Percentiles rank a stretch among this genome's conserved stretches.
These are phyloP conservation scores for Stenurella melanura DNA, from an alignment of 2,888 invertebrate species.

Conservation along the genomic window DNA sequence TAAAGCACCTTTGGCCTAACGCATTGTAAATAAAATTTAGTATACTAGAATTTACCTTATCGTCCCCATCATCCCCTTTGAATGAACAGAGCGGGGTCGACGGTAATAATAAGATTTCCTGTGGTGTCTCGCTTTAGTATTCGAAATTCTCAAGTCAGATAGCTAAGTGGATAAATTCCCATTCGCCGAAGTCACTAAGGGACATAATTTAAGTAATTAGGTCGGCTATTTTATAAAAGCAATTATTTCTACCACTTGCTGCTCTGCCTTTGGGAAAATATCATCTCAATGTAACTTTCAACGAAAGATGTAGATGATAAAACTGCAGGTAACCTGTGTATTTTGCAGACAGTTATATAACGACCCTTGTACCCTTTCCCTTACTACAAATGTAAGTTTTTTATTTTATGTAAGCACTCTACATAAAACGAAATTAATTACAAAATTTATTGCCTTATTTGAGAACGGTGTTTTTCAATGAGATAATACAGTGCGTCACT, in stretches of 20 bases:
- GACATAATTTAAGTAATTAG: constrained; percentile 46
- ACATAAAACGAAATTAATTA: too few relatives aligned
- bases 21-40: constrained; percentile 28
- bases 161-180: constrained; percentile 50
- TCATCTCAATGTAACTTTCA: constrained; percentile 22
- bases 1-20: not conserved
- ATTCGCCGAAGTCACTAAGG: constrained; percentile 37
- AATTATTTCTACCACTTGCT: constrained; percentile 47
- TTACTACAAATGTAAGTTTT: not conserved
- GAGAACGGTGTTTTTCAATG: too few relatives aligned
- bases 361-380: not conserved
- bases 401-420: constrained; percentile 13
- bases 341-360: not conserved
- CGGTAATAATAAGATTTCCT: constrained; percentile 48
- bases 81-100: constrained; percentile 11
- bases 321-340: constrained; percentile 8
- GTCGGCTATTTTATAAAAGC: constrained; percentile 32
- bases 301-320: not conserved
- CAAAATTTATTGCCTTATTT: too few relatives aligned
- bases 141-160: constrained; percentile 42
- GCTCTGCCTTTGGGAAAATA: constrained; percentile 27
- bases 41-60: constrained; percentile 41
- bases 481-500: too few relatives aligned
- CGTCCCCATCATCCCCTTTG: constrained; percentile 38
- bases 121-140: constrained; percentile 41